Evolutionary conservation across 2,797 vertebrate species (phyloP).

Genomic region (Anas georgica): DNA sequence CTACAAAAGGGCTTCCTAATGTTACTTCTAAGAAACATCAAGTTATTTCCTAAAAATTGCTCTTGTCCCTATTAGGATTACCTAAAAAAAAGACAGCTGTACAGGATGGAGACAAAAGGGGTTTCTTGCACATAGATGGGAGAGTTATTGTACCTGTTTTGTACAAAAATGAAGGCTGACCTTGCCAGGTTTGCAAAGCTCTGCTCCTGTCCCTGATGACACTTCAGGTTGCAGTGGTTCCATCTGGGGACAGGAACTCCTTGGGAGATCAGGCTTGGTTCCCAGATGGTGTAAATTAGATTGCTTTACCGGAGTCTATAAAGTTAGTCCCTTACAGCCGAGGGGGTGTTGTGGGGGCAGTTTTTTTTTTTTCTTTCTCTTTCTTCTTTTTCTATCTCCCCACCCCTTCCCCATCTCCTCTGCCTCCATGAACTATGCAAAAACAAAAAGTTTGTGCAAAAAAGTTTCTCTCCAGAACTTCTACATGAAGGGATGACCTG

Average conservation of each 20-base stretch:
- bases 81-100: background rate
- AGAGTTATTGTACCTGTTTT: background rate
- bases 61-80: background rate
- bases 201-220: background rate
- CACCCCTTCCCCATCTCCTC: too few species aligned
- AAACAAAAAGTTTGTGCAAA: too few species aligned
- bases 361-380: background rate
- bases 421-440: too few species aligned
- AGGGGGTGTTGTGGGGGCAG: background rate
- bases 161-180: background rate
- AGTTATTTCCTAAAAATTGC: background rate
- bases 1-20: background rate
- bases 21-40: fast-evolving
- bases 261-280: background rate
- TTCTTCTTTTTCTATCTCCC: too few species aligned
- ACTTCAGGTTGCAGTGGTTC: background rate
- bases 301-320: background rate
- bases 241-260: background rate
- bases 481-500: background rate
- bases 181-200: background rate
- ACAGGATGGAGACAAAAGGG: fast-evolving
- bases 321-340: background rate
- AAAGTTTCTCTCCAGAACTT: background rate
- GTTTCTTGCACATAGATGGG: fast-evolving
- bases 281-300: background rate